These are phyloP conservation scores for Chymomyza caudatula DNA, from an alignment of 2,888 invertebrate genomes.

Conservation along the genomic window DNA sequence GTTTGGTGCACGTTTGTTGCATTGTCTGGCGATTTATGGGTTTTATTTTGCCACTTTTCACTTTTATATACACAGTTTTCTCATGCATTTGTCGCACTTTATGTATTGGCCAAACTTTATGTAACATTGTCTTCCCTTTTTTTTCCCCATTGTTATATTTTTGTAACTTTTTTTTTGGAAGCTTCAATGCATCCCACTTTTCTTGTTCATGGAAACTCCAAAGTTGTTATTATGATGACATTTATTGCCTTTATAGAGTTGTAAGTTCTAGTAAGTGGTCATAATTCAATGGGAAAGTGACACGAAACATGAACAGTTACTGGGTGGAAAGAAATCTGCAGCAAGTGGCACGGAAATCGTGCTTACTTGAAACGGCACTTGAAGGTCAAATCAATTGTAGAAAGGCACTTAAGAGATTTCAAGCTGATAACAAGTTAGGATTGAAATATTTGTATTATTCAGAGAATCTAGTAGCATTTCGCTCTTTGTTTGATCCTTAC, in stretches of 20 bases:
- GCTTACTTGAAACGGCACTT: neutral
- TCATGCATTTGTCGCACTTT: constrained; percentile 66
- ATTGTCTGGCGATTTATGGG: constrained; percentile 66
- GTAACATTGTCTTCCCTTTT: constrained; percentile 11
- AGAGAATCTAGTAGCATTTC: neutral
- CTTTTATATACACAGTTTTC: constrained; percentile 29
- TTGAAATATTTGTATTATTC: neutral
- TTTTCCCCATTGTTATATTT: neutral
- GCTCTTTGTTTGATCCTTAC: neutral
- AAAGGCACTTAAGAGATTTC: too few species aligned
- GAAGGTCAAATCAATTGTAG: neutral
- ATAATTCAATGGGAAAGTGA: constrained; percentile 51
- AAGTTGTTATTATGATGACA: constrained; percentile 34
- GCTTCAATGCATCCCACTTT: neutral
- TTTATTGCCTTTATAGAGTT: constrained; percentile 52
- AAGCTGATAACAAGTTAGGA: too few species aligned
- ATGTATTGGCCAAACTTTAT: constrained; percentile 36
- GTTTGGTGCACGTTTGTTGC: constrained; percentile 30
- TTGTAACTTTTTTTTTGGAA: neutral
- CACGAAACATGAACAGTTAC: constrained; percentile 18
- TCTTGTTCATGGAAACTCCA: constrained; percentile 32
- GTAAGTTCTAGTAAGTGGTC: constrained; percentile 36
- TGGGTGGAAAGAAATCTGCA: neutral
- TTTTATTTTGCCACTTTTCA: constrained; percentile 67
- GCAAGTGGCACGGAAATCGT: neutral